Base-by-base conservation (phyloP, 2,888 invertebrate species). In the Drosophila kuntzei region DNA sequence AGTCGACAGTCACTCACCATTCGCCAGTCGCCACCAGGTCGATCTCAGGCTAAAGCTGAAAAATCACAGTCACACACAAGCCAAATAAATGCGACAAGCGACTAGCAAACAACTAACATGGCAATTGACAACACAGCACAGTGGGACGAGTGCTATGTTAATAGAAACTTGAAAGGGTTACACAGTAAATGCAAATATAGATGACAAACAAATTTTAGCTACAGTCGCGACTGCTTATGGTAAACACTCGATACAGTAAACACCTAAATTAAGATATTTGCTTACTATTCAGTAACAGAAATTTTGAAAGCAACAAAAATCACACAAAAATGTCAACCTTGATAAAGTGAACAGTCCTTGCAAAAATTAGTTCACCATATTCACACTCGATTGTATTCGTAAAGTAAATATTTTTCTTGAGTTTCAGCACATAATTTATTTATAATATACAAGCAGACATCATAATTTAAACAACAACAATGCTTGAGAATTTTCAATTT, bases 61-160 rank as follows among this genome's bases (percentile, higher is more conserved):
- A 74, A 68, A 61, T 66, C 70, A 59, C 62, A 61, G 6, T 50
- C 44, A 62, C 53, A 59, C 20, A 61, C 18, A 55, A 37, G 8
- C 55, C 50, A 46, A 63, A 60, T 66, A 46, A 63, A 60, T 66
- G 44, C 50, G 55, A 64, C 62, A 66, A 60, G 70, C 20, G 62
- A 66, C 71, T 60, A 59, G 58, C 64, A 41, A 75, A 67, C 68
- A 71, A 57, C 64, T 60, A 63, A 67, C 74, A 74, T 71, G 61
- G 59, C 69, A 75, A 77, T 71, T 76, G 79, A 61, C 71, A 61
- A 70, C 51, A 64, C 14, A 22, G 68, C 50, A 79, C 73, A 76
- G 70, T 71, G 76, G 53, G 12, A 1, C 34, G 1, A 60, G 43
- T 9, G 37, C 22, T 46, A 2, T 6, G 20, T 7, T 8, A 47